Evolutionary conservation across 2,888 invertebrate species (phyloP), one percentile per base, ranked within the genome.

Genomic region (Electrophaes corylata): DNA sequence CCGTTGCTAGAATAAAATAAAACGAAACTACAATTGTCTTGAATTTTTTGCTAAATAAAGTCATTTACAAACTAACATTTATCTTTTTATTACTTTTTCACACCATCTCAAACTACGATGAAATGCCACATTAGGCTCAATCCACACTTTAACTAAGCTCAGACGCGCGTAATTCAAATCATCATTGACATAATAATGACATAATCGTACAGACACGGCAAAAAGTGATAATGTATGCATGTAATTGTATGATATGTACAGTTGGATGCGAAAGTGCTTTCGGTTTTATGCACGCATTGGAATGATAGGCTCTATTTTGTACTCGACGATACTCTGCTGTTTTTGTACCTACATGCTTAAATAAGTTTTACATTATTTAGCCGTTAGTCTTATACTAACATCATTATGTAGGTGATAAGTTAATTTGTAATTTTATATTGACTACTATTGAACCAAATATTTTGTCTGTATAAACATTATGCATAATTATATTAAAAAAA

Each of bases 151-250:
- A 29, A 49, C 49, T 44, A 45, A 44, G 44, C 39, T 18, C 41
- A 12, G 26, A 35, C 48, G 19, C 46, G 23, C 29, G 31, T 44
- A 45, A 53, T 59, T 40, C 20, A 26, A 59, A 46, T 35, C n/a
- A 44, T 26, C 26, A 59, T 46, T 31, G 40, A 45, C 53, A 16
- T 61, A 62, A 18, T 62, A 64, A 64, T 60, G 64, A 53, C 50
- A 55, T 66, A 66, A 67, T 67, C 56, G 60, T 37, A 48, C 43
- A 37, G 57, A 35, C 47, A 59, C 49, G 14, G 44, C 56, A 65
- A 67, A 62, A 70, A 70, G 41, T 44, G 39, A 49, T 45, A 65
- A 52, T 31, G 39, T 60, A 62, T 62, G 45, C 43, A 48, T 37
- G 43, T 48, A 43, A 48, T 41, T 33, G 53, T 47, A 35, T 39